Evolutionary conservation across 2,797 vertebrate genomes (phyloP).

Genomic region (Capromys pilorides): DNA sequence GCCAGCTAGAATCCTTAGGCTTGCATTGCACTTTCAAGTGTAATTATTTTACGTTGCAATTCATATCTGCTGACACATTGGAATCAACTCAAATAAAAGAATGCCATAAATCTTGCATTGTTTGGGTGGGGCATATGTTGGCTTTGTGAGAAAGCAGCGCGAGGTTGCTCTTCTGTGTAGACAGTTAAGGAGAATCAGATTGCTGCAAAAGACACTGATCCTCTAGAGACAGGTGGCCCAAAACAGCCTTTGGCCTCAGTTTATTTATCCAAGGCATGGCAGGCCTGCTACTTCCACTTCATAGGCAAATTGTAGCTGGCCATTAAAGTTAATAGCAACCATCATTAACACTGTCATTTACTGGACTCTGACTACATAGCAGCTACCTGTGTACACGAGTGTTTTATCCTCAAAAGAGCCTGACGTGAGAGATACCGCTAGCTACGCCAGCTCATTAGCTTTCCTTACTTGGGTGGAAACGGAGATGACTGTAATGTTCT

Average conservation of each 20-base stretch:
- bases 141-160: not conserved
- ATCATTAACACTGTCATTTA: not conserved
- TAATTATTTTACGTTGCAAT: slow-evolving; percentile 78
- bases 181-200: slow-evolving; percentile 23
- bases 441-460: not conserved
- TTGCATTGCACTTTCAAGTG: slow-evolving; percentile 73
- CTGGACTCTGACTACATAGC: not conserved
- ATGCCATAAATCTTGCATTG: slow-evolving; percentile 70
- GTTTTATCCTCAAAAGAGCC: slow-evolving; percentile 3
- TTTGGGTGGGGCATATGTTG: slow-evolving; percentile 62
- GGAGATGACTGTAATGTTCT: not conserved
- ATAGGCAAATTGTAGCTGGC: not conserved
- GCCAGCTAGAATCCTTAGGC: slow-evolving; percentile 59
- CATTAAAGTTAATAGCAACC: not conserved
- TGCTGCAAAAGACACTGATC: slow-evolving; percentile 6
- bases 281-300: not conserved
- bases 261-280: not conserved
- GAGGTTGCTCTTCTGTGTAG: slow-evolving; percentile 7
- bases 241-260: not conserved
- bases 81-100: slow-evolving; percentile 74
- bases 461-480: slow-evolving; percentile 9
- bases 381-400: not conserved
- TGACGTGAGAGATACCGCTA: not conserved
- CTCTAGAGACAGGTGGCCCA: not conserved
- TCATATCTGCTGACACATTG: slow-evolving; percentile 72